Percentiles rank a stretch among this genome's conserved stretches.
Conservation (phyloP, 2,113 vertebrate genomes). For the Daubentonia madagascariensis region DNA sequence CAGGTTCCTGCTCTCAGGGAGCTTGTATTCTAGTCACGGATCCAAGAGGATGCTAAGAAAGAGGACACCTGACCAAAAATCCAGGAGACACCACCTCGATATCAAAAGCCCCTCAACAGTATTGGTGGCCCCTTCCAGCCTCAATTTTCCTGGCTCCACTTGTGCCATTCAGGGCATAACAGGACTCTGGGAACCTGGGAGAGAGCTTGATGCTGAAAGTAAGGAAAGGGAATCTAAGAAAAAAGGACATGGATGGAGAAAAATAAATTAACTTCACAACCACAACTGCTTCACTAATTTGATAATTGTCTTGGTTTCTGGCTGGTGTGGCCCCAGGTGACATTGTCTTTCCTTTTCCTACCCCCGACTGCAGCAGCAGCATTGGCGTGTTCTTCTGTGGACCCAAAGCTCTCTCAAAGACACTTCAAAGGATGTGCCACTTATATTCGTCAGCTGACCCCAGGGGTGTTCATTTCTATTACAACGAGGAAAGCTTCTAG, state of each 20-base stretch:
- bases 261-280: background rate
- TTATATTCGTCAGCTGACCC: constrained; percentile 86
- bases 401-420: constrained; percentile 83
- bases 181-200: background rate
- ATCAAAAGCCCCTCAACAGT: background rate
- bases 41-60: background rate
- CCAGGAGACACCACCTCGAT: background rate
- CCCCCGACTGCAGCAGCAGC: constrained; percentile 75
- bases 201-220: background rate
- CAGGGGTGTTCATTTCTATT: constrained; percentile 88
- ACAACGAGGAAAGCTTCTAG: constrained; percentile 86
- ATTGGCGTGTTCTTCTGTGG: constrained; percentile 85
- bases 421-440: constrained; percentile 83
- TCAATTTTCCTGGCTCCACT: background rate
- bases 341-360: constrained; percentile 26
- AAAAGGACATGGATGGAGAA: background rate
- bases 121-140: too few relatives aligned
- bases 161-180: background rate
- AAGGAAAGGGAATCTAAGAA: background rate
- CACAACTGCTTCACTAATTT: background rate
- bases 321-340: background rate
- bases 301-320: background rate
- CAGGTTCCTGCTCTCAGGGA: background rate
- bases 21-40: background rate
- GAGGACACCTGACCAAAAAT: background rate